Evolutionary conservation across 2,797 vertebrate species (phyloP).

Genomic region (Microctenopoma lineatum): DNA sequence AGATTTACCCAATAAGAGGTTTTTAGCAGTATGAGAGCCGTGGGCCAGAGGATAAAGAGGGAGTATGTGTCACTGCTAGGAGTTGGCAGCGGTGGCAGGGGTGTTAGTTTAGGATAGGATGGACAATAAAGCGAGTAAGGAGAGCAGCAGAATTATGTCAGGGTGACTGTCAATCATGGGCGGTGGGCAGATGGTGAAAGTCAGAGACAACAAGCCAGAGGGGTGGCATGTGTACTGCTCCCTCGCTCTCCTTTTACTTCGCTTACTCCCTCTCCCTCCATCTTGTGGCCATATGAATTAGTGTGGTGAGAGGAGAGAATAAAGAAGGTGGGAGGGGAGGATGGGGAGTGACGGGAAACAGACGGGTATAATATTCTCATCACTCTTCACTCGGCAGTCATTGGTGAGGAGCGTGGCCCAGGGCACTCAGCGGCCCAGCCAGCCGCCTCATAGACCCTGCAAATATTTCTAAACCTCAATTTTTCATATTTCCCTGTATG

Average conservation of each 20-base stretch:
- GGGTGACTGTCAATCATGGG: slow-evolving; percentile 92
- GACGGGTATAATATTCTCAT: slow-evolving; percentile 99
- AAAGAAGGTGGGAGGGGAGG: slow-evolving; percentile 79
- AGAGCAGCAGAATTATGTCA: slow-evolving; percentile 92
- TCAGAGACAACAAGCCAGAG: slow-evolving; percentile 71
- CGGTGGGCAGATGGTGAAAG: slow-evolving; percentile 54
- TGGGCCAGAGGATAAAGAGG: slow-evolving; percentile 50
- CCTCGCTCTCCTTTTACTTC: slow-evolving; percentile 79
- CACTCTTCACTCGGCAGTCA: slow-evolving; percentile 93
- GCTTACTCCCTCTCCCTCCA: slow-evolving; percentile 80
- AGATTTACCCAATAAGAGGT: slow-evolving; percentile 89
- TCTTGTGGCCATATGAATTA: slow-evolving; percentile 94
- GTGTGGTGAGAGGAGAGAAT: slow-evolving; percentile 85
- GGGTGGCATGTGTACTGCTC: slow-evolving; percentile 23
- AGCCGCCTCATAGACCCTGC: slow-evolving; percentile 89
- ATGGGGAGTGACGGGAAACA: slow-evolving; percentile 91
- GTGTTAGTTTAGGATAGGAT: slow-evolving; percentile 50
- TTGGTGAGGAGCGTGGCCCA: slow-evolving; percentile 90
- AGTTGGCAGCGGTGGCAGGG: slow-evolving; percentile 27
- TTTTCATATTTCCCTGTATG: slow-evolving; percentile 99
- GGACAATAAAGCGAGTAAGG: slow-evolving; percentile 88
- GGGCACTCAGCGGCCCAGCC: slow-evolving; percentile 93
- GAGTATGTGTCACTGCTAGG: slow-evolving; percentile 8
- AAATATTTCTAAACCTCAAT: slow-evolving; percentile 98
- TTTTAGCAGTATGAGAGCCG: slow-evolving; percentile 78